These are phyloP conservation scores for Chrosomus eos DNA, from an alignment of 2,797 vertebrate genomes.

Conservation along the genomic window DNA sequence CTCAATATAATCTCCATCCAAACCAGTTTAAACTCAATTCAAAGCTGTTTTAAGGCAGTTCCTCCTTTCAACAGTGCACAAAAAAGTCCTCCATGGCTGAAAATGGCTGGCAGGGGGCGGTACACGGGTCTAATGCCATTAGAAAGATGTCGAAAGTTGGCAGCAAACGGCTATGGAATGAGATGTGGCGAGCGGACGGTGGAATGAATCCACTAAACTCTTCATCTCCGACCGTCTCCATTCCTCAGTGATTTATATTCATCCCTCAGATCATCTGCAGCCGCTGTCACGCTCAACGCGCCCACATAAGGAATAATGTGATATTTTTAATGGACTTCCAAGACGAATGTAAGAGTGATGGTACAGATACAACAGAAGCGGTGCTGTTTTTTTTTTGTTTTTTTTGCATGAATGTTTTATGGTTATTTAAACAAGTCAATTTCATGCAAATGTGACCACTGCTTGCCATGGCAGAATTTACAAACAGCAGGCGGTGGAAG, in stretches of 20 bases:
- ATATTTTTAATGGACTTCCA: slow-evolving; percentile 55
- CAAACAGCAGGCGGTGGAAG: slow-evolving; percentile 63
- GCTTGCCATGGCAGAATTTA: slow-evolving; percentile 72
- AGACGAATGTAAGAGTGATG: slow-evolving; percentile 37
- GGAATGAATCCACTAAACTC: slow-evolving; percentile 51
- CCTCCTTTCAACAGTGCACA: slow-evolving; percentile 1
- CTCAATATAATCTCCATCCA: slow-evolving; percentile 3
- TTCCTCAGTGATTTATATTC: slow-evolving; percentile 52
- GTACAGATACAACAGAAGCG: slow-evolving; percentile 50
- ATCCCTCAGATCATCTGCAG: slow-evolving; percentile 48
- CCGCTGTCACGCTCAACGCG: neutral
- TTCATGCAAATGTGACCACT: slow-evolving; percentile 81
- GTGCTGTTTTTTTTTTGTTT: slow-evolving; percentile 53
- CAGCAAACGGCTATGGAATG: slow-evolving; percentile 19
- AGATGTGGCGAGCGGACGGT: neutral
- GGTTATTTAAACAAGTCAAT: slow-evolving; percentile 80
- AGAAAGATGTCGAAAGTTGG: slow-evolving; percentile 37
- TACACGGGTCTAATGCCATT: slow-evolving; percentile 26
- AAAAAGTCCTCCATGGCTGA: neutral
- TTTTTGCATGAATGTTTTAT: slow-evolving; percentile 72
- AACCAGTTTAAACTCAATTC: neutral
- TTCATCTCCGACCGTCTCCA: slow-evolving; percentile 45
- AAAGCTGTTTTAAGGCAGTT: slow-evolving; percentile 24
- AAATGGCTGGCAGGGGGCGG: neutral
- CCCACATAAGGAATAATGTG: slow-evolving; percentile 41